Evolutionary conservation across 2,888 invertebrate species (phyloP).

Genomic region (Anagyrus pseudococci): DNA sequence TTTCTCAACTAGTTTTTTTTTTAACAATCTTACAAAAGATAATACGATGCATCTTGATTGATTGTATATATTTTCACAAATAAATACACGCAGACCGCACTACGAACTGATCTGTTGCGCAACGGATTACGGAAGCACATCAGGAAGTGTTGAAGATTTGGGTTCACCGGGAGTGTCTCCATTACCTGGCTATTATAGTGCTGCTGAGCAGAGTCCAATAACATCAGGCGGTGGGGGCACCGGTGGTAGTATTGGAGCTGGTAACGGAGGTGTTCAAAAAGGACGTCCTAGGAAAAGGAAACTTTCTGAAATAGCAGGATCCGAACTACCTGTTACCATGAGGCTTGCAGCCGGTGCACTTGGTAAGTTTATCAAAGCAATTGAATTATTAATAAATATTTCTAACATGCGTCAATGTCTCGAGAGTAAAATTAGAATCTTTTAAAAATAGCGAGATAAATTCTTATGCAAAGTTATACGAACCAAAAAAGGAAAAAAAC

Average conservation of each 20-base stretch:
- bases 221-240: slow-evolving; percentile 38
- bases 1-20: too few relatives aligned
- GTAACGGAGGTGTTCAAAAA: slow-evolving; percentile 66
- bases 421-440: too few relatives aligned
- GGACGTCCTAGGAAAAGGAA: slow-evolving; percentile 84
- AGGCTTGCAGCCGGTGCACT: slow-evolving; percentile 73
- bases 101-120: slow-evolving; percentile 69
- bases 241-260: too few relatives aligned
- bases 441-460: too few relatives aligned
- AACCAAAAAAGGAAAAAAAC: slow-evolving; percentile 1
- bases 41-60: too few relatives aligned
- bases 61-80: too few relatives aligned
- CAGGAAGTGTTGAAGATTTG: slow-evolving; percentile 69
- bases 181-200: slow-evolving; percentile 68
- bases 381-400: too few relatives aligned
- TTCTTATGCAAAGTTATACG: too few relatives aligned
- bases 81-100: slow-evolving; percentile 70
- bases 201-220: slow-evolving; percentile 62
- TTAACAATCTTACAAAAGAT: too few relatives aligned
- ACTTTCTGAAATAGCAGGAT: slow-evolving; percentile 65
- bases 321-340: slow-evolving; percentile 73
- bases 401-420: too few relatives aligned
- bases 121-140: slow-evolving; percentile 67
- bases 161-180: slow-evolving; percentile 69
- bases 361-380: slow-evolving; percentile 68